Base-by-base conservation (phyloP, 2,888 invertebrate species). In the Elysia crispata region DNA sequence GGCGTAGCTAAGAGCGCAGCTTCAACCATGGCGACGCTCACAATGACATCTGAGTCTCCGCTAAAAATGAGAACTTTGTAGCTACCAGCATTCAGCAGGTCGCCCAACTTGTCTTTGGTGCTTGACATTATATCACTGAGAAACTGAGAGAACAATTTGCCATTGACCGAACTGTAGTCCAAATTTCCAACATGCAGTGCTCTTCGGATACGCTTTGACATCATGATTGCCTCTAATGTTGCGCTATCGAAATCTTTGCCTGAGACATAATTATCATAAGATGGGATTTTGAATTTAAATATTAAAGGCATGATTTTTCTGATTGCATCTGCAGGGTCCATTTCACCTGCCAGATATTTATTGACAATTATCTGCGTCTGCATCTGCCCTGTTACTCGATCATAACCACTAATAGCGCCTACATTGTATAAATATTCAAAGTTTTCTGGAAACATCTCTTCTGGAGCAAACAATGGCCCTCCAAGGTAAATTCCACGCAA, bases 391-490 rank as follows among this genome's bases (percentile, higher is more conserved):
- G n/a, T n/a, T n/a, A n/a, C n/a, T n/a, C n/a, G n/a, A n/a, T n/a
- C n/a, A n/a, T n/a, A n/a, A n/a, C n/a, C n/a, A 30, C 41, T 13
- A 8, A 78, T 72, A 0, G 67, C 79, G 8, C 79, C 79, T 23
- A 74, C 0, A 0, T 50, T 25, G 33, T 66, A 79, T 20, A 62
- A 57, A 33, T 66, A 79, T 8, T 74, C 74, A 28, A 23, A 28
- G 13, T 33, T 31, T 13, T 11, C 50, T 0, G n/a, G 23, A n/a
- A n/a, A n/a, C n/a, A n/a, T n/a, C n/a, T n/a, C n/a, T 76, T 89
- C 87, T 13, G 91, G 91, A 81, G 91, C 91, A 81, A 88, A 88
- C 8, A 89, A 86, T 1, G 91, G 91, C 83, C 90, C 90, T 23
- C 91, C 91, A 41, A 91, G 87, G 13, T 90, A 90, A 77, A 91